Percentiles rank a stretch among this genome's conserved stretches.
These are phyloP conservation scores for Oxyruncus cristatus DNA, from an alignment of 2,113 vertebrate genomes.

Conservation along the genomic window DNA sequence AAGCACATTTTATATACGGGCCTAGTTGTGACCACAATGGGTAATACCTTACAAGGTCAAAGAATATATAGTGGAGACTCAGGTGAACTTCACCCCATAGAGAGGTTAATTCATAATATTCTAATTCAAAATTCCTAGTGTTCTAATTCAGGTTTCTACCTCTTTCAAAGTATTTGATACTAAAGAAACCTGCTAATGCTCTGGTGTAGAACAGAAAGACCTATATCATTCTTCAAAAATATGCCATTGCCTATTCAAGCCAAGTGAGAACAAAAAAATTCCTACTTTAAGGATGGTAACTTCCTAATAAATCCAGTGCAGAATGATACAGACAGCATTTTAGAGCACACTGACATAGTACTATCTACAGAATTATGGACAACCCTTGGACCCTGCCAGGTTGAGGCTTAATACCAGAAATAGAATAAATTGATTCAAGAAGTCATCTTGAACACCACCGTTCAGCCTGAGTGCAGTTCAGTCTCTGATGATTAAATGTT, in stretches of 20 bases:
- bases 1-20: not conserved
- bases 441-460: conserved; percentile 48
- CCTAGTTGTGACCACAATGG: not conserved
- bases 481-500: conserved; percentile 53
- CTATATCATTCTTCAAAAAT: not conserved
- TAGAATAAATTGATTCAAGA: conserved; percentile 70
- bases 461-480: conserved; percentile 45
- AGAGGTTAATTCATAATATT: not conserved
- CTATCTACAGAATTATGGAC: conserved; percentile 40
- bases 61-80: not conserved
- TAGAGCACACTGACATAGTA: conserved; percentile 37
- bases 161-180: not conserved
- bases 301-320: conserved; percentile 47
- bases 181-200: not conserved
- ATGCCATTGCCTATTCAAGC: not conserved
- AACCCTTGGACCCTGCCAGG: conserved; percentile 27
- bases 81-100: not conserved
- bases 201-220: not conserved
- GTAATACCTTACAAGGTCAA: not conserved
- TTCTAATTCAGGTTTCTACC: not conserved
- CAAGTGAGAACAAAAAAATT: not conserved
- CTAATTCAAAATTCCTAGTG: not conserved
- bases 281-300: not conserved
- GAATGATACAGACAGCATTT: conserved; percentile 46
- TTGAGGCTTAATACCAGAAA: conserved; percentile 57